Evolutionary conservation across 2,888 invertebrate genomes (phyloP), one percentile per base, ranked within the genome.

Genomic region (Phortica okadai): DNA sequence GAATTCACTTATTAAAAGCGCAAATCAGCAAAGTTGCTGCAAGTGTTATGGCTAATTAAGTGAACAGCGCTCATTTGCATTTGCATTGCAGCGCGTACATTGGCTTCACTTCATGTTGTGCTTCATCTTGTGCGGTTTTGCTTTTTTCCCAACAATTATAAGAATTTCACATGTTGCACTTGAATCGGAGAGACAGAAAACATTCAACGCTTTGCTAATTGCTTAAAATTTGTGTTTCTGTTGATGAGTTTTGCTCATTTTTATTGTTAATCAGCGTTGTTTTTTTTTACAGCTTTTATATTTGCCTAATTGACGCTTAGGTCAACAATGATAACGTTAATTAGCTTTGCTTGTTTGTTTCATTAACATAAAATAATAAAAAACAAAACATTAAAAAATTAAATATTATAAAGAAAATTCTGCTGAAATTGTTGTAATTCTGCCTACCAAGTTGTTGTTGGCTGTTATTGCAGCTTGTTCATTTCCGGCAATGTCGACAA

Each of bases 121-220:
- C 56, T 56, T 56, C n/a, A 16, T 56, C n/a, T 7, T 1, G n/a
- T 56, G 56, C 16, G 56, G 16, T 56, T 56, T 56, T 56, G 11
- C 6, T 14, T 14, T 1, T 11, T 14, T 16, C 25, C 10, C 62
- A 62, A 16, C 62, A 62, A 25, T 62, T 62, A 62, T 45, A 41
- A 69, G 45, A 69, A 16, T 50, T 69, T 69, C 50, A 69, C 69
- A 69, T 69, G 69, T 69, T 42, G 42, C 45, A 44, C 64, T 66
- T 41, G 44, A 5, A 44, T 6, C n/a, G 42, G 8, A 59, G 7
- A 33, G 33, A 33, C 33, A 33, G 33, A 33, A 33, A 33, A 33
- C 33, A 33, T 33, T 33, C 33, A 56, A 56, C 56, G 14, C 56
- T 56, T 56, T 16, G 14, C 56, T 7, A 56, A 56, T 56, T 33